A percentile compares a stretch with the other conserved stretches of the same genome.
phyloP scores from a whole-genome alignment of 2,888 invertebrate species.

The Pecten maximus region DNA sequence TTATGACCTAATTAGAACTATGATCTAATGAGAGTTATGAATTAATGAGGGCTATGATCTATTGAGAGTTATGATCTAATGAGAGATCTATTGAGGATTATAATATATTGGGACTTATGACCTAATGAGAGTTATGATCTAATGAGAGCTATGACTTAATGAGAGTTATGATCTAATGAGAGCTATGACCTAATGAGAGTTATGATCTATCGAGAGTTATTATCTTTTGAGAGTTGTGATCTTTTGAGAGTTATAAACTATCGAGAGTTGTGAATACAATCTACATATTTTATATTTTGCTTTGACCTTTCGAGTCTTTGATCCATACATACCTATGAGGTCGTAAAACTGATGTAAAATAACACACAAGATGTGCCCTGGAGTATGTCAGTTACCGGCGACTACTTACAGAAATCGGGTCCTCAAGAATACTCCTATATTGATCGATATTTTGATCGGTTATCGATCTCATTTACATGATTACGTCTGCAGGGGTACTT shows the following conservation, averaged over 20 bases:
- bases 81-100: neutral
- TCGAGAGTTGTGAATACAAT: neutral
- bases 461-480: slow-evolving; percentile 13
- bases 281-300: neutral
- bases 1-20: too few relatives aligned
- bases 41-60: neutral
- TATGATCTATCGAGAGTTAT: neutral
- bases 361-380: neutral
- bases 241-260: too few relatives aligned
- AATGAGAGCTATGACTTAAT: neutral
- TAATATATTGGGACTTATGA: neutral
- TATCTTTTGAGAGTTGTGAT: too few relatives aligned
- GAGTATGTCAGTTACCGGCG: neutral
- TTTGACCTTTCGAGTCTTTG: neutral
- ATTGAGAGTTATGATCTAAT: neutral
- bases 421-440: neutral
- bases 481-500: neutral
- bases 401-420: neutral
- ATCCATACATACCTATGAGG: neutral
- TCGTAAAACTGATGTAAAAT: neutral
- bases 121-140: neutral
- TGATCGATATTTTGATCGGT: neutral
- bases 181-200: neutral
- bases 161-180: neutral
- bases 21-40: too few relatives aligned